Evolutionary conservation across 2,888 invertebrate genomes (phyloP), one percentile per base, ranked within the genome.

Genomic region (Nephrotoma flavescens): DNA sequence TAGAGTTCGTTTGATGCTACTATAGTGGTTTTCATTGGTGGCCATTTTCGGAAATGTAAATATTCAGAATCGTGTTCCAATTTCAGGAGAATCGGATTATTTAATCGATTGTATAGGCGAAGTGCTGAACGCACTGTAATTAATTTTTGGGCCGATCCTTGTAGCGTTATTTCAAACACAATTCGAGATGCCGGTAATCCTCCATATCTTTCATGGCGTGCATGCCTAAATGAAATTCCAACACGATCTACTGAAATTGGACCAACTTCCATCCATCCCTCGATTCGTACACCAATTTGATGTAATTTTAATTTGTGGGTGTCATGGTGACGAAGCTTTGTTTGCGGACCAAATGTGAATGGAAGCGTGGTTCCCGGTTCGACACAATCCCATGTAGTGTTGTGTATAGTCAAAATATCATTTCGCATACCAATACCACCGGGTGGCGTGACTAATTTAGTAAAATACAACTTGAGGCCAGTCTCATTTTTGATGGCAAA

Each of bases 201-300:
- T 71, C 88, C 86, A 86, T 87, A 88, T 42, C 87, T 85, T 87
- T 92, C 92, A 7, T 92, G 91, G 45, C 90, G 91, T 0, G 95
- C 94, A 88, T 94, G 94, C n/a, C 97, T 92, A 90, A 99, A 99
- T 92, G 96, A 99, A 83, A 96, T 94, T 2, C 99, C 99, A 41
- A 99, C 98, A 91, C 97, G 95, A 92, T 99, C 99, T 0, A 99
- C 97, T 7, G 98, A 97, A 15, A 99, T 96, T 0, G 99, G 97
- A 88, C 95, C 95, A 86, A 97, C 94, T 88, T 94, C 92, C 88
- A 95, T 94, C 98, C 98, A 99, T 86, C 97, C 98, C 89, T 97
- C 96, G 41, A 99, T 95, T 86, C 96, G 94, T 57, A 99, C 96
- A 71, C 95, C 94, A 88, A 99, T 94, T 91, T 98, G 98, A 92